Evolutionary conservation across 2,113 vertebrate genomes (phyloP).

Genomic region (Bothrops jararaca): DNA sequence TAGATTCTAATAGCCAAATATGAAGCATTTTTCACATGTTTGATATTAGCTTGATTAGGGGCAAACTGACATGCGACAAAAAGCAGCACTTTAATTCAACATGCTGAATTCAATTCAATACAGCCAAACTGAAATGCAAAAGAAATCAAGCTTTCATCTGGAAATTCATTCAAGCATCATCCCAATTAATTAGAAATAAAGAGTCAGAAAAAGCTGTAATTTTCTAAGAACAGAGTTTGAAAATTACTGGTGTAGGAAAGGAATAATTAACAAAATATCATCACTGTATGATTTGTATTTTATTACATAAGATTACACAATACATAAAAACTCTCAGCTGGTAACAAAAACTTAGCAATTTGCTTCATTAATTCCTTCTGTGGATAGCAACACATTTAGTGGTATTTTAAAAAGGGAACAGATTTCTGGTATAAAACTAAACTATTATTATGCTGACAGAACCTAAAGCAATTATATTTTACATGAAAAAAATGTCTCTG

Average conservation of each 20-base stretch:
- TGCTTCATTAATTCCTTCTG: background rate
- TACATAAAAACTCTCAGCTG: background rate
- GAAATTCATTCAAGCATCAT: background rate
- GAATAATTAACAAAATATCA: background rate
- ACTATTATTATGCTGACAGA: slow-evolving; percentile 11
- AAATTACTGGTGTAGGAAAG: background rate
- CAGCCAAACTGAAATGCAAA: background rate
- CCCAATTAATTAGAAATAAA: background rate
- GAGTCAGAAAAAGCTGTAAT: background rate
- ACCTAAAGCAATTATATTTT: background rate
- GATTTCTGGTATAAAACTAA: background rate
- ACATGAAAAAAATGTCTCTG: background rate
- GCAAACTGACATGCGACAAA: background rate
- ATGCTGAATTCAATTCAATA: background rate
- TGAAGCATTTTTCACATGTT: background rate
- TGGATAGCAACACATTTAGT: background rate
- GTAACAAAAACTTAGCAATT: background rate
- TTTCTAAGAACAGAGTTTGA: background rate
- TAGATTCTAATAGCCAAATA: background rate
- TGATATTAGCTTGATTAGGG: background rate
- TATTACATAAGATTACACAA: background rate
- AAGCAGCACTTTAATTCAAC: background rate
- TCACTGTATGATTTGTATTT: background rate
- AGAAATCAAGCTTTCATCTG: background rate
- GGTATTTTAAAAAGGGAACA: background rate